Conservation (phyloP, 1,140 invertebrate species). For the Grapholita molesta region DNA sequence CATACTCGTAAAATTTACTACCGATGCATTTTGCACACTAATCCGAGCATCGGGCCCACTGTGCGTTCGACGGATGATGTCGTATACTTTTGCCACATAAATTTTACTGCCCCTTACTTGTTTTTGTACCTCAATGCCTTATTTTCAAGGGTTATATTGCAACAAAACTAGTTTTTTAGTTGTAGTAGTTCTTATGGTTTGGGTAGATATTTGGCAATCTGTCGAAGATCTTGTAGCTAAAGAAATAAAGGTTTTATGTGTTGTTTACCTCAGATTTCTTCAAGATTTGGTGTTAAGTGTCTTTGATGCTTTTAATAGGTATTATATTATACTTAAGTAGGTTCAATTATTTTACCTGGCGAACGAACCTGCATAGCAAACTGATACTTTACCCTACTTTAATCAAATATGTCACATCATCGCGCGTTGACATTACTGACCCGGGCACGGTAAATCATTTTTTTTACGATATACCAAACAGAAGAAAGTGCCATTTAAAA, state of each 20-base stretch:
- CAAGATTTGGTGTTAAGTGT: neutral
- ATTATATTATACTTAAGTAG: neutral
- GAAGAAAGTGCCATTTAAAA: no score
- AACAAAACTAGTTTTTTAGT: no score
- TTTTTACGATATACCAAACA: no score
- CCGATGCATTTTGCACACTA: constrained; percentile 63
- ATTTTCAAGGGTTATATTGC: neutral
- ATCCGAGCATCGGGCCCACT: constrained; percentile 52
- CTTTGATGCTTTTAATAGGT: neutral
- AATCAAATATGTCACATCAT: no score
- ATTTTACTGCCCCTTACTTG: neutral
- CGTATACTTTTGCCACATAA: neutral
- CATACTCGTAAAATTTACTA: constrained; percentile 72
- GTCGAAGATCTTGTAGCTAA: constrained; percentile 30
- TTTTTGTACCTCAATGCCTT: neutral
- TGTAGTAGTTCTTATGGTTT: neutral
- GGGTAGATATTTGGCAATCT: constrained; percentile 16
- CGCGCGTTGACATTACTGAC: no score
- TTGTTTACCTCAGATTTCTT: constrained; percentile 25
- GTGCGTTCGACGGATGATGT: constrained; percentile 25
- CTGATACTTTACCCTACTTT: no score
- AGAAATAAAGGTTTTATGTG: constrained; percentile 35
- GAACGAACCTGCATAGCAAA: no score
- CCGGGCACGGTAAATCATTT: no score
- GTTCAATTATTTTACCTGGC: no score